These are phyloP conservation scores for Cliona cf. orientalis DNA, from an alignment of 37 sponge, comb jelly and placozoan genomes.

Conservation along the genomic window DNA sequence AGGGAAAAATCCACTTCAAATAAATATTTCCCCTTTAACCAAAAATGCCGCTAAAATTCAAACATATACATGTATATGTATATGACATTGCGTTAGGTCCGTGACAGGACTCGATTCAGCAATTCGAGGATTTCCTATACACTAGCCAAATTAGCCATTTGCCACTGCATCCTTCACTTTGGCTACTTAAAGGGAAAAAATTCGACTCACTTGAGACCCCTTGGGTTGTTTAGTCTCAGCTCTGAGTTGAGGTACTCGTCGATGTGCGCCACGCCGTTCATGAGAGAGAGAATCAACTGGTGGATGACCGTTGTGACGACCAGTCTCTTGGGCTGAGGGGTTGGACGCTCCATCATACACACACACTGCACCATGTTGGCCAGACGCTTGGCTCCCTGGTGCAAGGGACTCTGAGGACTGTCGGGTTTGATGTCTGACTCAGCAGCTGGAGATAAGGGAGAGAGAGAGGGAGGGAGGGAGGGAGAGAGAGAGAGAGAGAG, in stretches of 20 bases:
- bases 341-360: conserved; percentile 17
- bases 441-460: background rate
- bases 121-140: too few species aligned
- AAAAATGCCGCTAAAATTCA: too few species aligned
- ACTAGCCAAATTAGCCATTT: too few species aligned
- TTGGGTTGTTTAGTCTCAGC: background rate
- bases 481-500: background rate
- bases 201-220: conserved; percentile 54
- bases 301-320: conserved; percentile 11
- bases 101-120: background rate
- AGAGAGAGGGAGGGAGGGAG: background rate
- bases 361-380: conserved; percentile 35
- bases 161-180: background rate
- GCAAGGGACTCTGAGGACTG: background rate
- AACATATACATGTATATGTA: too few species aligned
- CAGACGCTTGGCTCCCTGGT: conserved; percentile 25
- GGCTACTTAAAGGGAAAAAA: background rate
- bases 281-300: conserved; percentile 26
- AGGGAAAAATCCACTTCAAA: too few species aligned
- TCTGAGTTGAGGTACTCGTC: conserved; percentile 3
- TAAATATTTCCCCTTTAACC: too few species aligned
- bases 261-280: conserved; percentile 11
- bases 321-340: conserved; percentile 40
- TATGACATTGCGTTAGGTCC: too few species aligned
- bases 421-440: too few species aligned